A percentile compares a stretch with the other conserved stretches of the same genome.
phyloP scores from a whole-genome alignment of 2,888 invertebrate species.

The Coelopa pilipes region DNA sequence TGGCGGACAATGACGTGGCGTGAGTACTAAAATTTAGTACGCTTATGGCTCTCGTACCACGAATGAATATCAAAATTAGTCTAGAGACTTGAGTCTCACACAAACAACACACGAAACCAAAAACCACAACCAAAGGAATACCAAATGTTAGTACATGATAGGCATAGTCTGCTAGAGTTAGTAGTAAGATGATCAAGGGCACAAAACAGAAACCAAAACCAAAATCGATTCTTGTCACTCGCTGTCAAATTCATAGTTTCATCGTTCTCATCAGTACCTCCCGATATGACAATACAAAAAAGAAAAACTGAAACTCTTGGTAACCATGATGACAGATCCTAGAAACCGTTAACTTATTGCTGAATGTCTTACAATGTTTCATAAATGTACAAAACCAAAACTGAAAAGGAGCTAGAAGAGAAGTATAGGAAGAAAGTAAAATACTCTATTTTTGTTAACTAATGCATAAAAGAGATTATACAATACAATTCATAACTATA shows the following conservation, averaged over 20 bases:
- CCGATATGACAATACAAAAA: conserved; percentile 32
- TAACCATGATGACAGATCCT: background rate
- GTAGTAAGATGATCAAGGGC: too few species aligned
- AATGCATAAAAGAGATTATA: too few species aligned
- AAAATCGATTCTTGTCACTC: background rate
- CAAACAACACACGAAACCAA: too few species aligned
- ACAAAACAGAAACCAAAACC: background rate
- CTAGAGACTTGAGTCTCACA: too few species aligned
- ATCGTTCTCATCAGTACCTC: conserved; percentile 8
- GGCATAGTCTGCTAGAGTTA: too few species aligned
- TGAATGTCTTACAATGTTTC: background rate
- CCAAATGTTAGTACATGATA: too few species aligned
- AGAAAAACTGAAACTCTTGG: background rate
- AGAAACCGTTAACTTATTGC: background rate
- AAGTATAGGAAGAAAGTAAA: too few species aligned
- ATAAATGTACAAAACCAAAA: conserved; percentile 18
- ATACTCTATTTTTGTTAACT: background rate
- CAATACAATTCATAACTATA: too few species aligned
- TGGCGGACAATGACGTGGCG: too few species aligned
- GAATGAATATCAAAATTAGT: background rate
- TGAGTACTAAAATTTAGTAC: too few species aligned
- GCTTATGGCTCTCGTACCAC: too few species aligned
- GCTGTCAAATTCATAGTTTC: background rate
- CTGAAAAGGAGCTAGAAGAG: background rate
- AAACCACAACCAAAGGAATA: too few species aligned